Evolutionary conservation across 1,140 invertebrate species (phyloP).

Genomic region (Aleiodes sp.): DNA sequence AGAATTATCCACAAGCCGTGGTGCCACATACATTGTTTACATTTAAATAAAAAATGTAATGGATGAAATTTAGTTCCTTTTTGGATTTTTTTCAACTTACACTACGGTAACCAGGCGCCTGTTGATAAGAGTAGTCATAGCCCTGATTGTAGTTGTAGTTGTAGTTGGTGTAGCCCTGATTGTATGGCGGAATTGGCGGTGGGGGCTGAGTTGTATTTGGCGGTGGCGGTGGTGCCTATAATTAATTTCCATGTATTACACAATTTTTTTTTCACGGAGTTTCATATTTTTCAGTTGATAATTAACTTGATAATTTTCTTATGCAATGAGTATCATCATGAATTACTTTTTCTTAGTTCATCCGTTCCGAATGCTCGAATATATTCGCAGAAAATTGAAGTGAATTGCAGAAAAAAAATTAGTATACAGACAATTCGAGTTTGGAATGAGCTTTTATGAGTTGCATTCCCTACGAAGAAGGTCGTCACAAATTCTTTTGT

Average conservation of each 20-base stretch:
- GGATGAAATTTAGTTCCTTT: neutral
- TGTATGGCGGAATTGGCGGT: conserved; percentile 55
- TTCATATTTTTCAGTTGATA: neutral
- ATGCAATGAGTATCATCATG: too few relatives aligned
- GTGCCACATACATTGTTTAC: neutral
- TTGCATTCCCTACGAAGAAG: too few relatives aligned
- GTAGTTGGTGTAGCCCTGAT: conserved; percentile 58
- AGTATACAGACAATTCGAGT: too few relatives aligned
- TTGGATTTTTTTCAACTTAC: conserved; percentile 51
- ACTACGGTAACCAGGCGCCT: conserved; percentile 56
- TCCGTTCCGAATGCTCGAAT: too few relatives aligned
- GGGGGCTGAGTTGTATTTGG: conserved; percentile 60
- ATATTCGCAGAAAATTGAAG: too few relatives aligned
- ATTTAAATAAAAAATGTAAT: neutral
- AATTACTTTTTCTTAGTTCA: too few relatives aligned
- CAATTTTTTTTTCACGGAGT: too few relatives aligned
- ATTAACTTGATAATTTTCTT: neutral
- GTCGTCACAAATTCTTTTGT: too few relatives aligned
- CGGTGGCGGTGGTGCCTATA: conserved; percentile 50
- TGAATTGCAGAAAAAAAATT: too few relatives aligned
- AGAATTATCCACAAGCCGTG: neutral
- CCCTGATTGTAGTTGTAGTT: conserved; percentile 55
- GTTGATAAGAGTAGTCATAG: conserved; percentile 60
- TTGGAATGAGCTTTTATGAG: too few relatives aligned
- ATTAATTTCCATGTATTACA: too few relatives aligned